Percentiles rank a stretch among this genome's conserved stretches.
Conservation (phyloP, 2,797 vertebrate genomes). For the Linurgus olivaceus region DNA sequence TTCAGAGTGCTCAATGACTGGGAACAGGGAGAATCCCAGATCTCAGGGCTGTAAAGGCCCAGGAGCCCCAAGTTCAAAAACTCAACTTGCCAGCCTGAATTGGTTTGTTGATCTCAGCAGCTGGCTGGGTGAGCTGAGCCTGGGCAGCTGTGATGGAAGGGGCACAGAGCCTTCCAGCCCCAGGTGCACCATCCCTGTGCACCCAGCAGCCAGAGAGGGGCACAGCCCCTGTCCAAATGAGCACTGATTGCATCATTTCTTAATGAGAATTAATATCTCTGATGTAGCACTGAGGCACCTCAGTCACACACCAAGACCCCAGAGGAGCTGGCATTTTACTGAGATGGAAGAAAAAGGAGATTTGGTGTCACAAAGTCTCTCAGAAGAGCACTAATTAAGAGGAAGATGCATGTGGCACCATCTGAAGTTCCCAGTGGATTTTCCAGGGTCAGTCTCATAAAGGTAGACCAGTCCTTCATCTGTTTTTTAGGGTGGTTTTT, state of each 20-base stretch:
- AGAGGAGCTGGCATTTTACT: not conserved
- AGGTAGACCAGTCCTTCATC: not conserved
- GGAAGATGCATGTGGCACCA: not conserved
- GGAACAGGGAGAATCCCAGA: not conserved
- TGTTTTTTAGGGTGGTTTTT: not conserved
- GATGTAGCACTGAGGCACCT: not conserved
- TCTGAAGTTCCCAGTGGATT: not conserved
- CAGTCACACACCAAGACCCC: not conserved
- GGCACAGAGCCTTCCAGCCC: not conserved
- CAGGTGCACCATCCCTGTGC: not conserved
- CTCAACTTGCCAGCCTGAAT: not conserved
- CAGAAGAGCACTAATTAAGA: conserved; percentile 13
- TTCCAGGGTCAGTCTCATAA: conserved; percentile 7
- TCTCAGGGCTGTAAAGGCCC: not conserved
- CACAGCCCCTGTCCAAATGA: not conserved
- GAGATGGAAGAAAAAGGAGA: not conserved
- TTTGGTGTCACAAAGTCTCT: not conserved
- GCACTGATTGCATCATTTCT: not conserved
- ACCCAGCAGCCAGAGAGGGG: not conserved
- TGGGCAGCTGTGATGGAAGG: not conserved
- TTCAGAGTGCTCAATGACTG: not conserved
- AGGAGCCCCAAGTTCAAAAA: not conserved
- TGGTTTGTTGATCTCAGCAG: not conserved
- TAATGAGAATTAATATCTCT: conserved; percentile 50
- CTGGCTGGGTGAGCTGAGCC: not conserved